Base-by-base conservation (phyloP, 2,113 vertebrate species). In the Phrynocephalus versicolor region DNA sequence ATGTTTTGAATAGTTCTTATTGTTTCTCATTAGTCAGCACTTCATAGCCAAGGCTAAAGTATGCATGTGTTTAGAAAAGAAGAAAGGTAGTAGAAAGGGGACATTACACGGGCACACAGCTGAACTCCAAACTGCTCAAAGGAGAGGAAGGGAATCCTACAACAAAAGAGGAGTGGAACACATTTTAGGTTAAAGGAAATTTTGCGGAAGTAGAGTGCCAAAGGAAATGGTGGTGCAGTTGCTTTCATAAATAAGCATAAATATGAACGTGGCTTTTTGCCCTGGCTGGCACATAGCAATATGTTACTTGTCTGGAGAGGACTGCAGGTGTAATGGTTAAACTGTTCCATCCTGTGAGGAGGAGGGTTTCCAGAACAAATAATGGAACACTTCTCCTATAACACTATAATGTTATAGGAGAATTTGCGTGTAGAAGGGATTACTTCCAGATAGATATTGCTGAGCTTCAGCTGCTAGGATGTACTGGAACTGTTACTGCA, bases 1-100 rank as follows among this genome's bases (percentile, higher is more conserved):
- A 87, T 92, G 88, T 85, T 92, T 95, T 97, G 96, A 98, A 98
- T 97, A 97, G 92, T 91, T 73, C 82, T 94, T 95, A 97, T 98
- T 98, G 98, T 98, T 97, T 95, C 85, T 92, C 88, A 92, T 93
- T 90, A 93, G 95, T 96, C 95, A 94, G 95, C 95, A 94, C 93
- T 96, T 94, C 94, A 96, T 88, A 94, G 92, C 93, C 89, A 60
- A 91, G 94, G 92, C 96, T 95, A 91, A 96, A 97, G 96, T 95
- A 95, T 96, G 97, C 96, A 95, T 97, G 96, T 90, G 94, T 96
- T 96, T 96, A 95, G 92, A 90, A 91, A 90, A 93, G 90, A 90
- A 95, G 93, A 95, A 95, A 94, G 92, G 85, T 94, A 67, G 87
- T 84, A 57, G 72, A 67, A 67, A 58, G 35, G 91, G 88, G 51